Base-by-base conservation (phyloP, 2,113 vertebrate genomes). In the Empidonax traillii region DNA sequence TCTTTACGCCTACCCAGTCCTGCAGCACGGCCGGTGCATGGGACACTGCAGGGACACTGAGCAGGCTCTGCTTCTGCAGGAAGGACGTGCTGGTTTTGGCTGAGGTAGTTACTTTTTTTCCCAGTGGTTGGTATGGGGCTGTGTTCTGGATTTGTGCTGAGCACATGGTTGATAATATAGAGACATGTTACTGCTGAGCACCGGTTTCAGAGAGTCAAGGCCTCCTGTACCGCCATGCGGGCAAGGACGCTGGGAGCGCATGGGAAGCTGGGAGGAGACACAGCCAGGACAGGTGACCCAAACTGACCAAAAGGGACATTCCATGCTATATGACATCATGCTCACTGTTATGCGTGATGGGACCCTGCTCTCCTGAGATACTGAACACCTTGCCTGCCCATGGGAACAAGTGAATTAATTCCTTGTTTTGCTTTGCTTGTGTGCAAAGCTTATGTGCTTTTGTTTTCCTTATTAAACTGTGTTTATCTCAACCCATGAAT, bases 11-110 rank as follows among this genome's bases (percentile, higher is more conserved):
- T 55, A 14, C 17, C 12, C 27, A 31, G n/a, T 61, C 52, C 58
- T 14, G 10, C 44, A 47, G 39, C 52, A 12, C 0, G 1, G 24
- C 47, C 46, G 28, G 24, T 11, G 12, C 1, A 0, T 1, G 10
- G 49, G 37, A 68, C 49, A 53, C 35, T 24, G n/a, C 33, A 37
- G 47, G 33, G 25, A 25, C 41, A 62, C 33, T 0, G 1, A 61
- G 23, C n/a, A 81, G 33, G 20, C 23, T 89, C n/a, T 78, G 23
- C 30, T 39, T 43, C 19, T 0, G 2, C 17, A 30, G 47, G 22
- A 18, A 63, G 19, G 37, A 63, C 21, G 24, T 43, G 62, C 13
- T 65, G 41, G 28, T 21, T 31, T 65, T 43, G 28, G 6, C 62
- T 31, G 41, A 28, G 37, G 8, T 43, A 65, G 28, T 41, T 65